Evolutionary conservation across 2,888 invertebrate species (phyloP).

Genomic region (Polydrusus pterygomalis): DNA sequence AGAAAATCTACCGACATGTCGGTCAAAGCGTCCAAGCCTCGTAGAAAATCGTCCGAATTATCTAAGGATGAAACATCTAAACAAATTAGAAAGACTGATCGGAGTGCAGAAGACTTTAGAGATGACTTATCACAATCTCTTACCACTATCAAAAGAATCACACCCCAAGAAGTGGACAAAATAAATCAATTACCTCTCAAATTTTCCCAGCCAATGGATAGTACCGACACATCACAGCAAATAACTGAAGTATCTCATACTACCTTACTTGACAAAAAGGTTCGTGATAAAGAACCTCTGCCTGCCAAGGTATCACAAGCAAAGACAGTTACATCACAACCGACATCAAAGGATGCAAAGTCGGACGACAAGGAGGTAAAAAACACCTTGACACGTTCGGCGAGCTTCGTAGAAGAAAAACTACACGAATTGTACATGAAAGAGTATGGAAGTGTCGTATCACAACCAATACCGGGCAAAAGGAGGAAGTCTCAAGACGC

Average conservation of each 20-base stretch:
- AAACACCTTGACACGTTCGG: neutral
- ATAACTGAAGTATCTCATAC: neutral
- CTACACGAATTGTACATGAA: neutral
- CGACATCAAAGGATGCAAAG: neutral
- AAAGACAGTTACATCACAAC: neutral
- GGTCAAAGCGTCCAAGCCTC: neutral
- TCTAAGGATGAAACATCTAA: neutral
- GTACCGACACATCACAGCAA: neutral
- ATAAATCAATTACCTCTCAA: slow-evolving; percentile 5
- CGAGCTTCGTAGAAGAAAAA: slow-evolving; percentile 5
- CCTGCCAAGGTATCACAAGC: neutral
- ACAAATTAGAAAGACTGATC: too few relatives aligned
- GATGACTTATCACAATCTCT: slow-evolving; percentile 11
- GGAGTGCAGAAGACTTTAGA: neutral
- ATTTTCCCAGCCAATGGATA: neutral
- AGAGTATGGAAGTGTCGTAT: slow-evolving; percentile 2
- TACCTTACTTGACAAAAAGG: neutral
- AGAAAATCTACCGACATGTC: neutral
- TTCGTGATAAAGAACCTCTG: neutral
- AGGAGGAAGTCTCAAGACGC: neutral
- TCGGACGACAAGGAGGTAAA: neutral
- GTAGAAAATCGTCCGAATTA: neutral
- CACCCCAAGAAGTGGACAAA: slow-evolving; percentile 11
- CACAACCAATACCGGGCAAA: neutral
- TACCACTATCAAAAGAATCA: neutral